phyloP scores from a whole-genome alignment of 1,140 invertebrate genomes.

The Caenorhabditis inopinata region DNA sequence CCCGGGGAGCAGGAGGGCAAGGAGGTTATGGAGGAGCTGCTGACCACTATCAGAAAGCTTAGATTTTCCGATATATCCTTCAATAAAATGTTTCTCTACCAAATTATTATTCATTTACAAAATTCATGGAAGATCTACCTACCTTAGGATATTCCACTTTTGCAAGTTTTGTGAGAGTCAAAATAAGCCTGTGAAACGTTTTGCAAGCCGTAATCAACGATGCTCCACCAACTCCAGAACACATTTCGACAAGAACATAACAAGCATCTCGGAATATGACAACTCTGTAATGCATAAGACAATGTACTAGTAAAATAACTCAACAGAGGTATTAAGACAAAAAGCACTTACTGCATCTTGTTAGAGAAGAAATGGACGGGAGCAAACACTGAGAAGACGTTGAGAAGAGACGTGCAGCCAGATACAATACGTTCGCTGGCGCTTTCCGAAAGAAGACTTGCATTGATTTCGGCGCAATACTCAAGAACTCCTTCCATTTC shows the following conservation, averaged over 20 bases:
- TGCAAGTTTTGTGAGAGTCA: neutral
- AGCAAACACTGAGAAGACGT: constrained; percentile 31
- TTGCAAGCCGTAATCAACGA: neutral
- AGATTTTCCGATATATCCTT: neutral
- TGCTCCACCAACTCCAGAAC: neutral
- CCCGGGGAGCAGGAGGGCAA: neutral
- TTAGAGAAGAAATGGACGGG: constrained; percentile 36
- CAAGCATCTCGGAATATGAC: constrained; percentile 4
- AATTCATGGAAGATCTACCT: neutral
- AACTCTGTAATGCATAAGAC: no score
- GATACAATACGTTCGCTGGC: constrained; percentile 21
- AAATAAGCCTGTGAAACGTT: neutral
- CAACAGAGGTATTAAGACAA: neutral
- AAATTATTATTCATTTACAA: neutral
- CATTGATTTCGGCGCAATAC: constrained; percentile 39
- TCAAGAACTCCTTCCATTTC: constrained; percentile 23
- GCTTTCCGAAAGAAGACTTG: neutral
- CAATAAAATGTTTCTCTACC: neutral
- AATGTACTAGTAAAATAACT: no score
- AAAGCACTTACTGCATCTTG: constrained; percentile 4
- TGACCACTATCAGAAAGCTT: constrained; percentile 16
- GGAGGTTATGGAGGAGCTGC: constrained; percentile 5
- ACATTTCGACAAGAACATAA: constrained; percentile 21
- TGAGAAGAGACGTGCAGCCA: constrained; percentile 33
- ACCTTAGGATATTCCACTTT: neutral